These are phyloP conservation scores for Engystomops pustulosus DNA, from an alignment of 2,113 vertebrate genomes.

Conservation along the genomic window DNA sequence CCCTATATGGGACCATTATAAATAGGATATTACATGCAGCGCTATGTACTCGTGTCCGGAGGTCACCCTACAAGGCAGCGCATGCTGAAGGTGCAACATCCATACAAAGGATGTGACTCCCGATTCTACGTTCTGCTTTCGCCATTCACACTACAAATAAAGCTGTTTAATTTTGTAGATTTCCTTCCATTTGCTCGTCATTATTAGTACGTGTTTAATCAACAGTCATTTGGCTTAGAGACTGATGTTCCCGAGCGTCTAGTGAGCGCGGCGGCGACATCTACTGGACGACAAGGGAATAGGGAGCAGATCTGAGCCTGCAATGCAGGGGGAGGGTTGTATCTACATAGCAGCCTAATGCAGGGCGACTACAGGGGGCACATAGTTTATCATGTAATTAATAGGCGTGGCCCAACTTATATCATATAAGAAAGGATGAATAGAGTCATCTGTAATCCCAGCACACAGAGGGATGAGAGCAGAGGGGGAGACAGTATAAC, in stretches of 20 bases:
- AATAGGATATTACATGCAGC: too few species aligned
- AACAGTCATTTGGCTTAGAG: slow-evolving; percentile 41
- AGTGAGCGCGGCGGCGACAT: slow-evolving; percentile 11
- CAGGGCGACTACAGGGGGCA: neutral
- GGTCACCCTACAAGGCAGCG: too few species aligned
- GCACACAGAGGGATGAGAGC: too few species aligned
- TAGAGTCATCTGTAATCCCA: too few species aligned
- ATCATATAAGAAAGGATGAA: too few species aligned
- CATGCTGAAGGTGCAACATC: too few species aligned
- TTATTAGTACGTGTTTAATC: slow-evolving; percentile 46
- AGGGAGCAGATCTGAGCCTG: neutral
- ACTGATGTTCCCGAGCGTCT: slow-evolving; percentile 19
- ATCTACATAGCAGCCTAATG: too few species aligned
- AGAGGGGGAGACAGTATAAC: too few species aligned
- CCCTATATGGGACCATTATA: too few species aligned
- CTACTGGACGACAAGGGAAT: slow-evolving; percentile 32
- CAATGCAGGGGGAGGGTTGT: neutral
- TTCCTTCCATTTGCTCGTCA: slow-evolving; percentile 36
- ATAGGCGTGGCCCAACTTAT: too few species aligned
- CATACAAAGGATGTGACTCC: neutral
- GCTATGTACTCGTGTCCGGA: neutral
- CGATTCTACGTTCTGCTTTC: neutral
- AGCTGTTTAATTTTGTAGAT: slow-evolving; percentile 46
- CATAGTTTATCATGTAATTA: too few species aligned
- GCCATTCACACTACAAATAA: slow-evolving; percentile 25